Conservation (phyloP, 2,888 invertebrate genomes). For the Drosophila suboccidentalis region DNA sequence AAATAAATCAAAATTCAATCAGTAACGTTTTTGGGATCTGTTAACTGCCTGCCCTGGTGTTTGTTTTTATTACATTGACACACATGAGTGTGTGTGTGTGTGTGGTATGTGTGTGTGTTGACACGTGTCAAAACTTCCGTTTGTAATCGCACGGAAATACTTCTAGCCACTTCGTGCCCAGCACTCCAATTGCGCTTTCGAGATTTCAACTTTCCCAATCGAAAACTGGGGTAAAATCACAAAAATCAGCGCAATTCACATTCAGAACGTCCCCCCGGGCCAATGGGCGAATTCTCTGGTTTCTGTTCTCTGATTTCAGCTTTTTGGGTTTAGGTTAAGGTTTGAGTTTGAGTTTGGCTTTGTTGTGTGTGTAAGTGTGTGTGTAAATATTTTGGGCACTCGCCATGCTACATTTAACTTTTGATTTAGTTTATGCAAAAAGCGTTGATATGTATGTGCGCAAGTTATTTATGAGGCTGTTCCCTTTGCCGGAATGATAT, state of each 20-base stretch:
- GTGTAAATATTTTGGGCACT: constrained; percentile 59
- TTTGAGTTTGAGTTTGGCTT: not conserved
- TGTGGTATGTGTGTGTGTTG: constrained; percentile 59
- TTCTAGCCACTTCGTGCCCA: constrained; percentile 70
- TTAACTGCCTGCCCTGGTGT: constrained; percentile 56
- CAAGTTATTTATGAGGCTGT: constrained; percentile 64
- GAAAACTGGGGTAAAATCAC: constrained; percentile 78
- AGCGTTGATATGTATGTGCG: constrained; percentile 48
- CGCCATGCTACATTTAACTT: constrained; percentile 77
- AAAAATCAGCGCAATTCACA: constrained; percentile 60
- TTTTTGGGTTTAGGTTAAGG: not conserved
- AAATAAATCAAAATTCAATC: constrained; percentile 84
- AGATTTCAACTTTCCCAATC: constrained; percentile 40
- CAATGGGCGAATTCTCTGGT: constrained; percentile 6
- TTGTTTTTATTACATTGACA: constrained; percentile 78
- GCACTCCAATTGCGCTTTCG: constrained; percentile 46
- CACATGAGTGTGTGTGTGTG: constrained; percentile 14
- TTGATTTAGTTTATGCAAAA: constrained; percentile 79
- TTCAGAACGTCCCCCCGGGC: constrained; percentile 25
- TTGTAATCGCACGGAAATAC: constrained; percentile 81
- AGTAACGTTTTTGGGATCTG: constrained; percentile 58
- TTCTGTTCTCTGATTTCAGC: not conserved
- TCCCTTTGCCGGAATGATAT: constrained; percentile 50
- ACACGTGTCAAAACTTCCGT: constrained; percentile 85
- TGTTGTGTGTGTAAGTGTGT: constrained; percentile 12